These are phyloP conservation scores for Netelia inedita DNA, from an alignment of 2,888 invertebrate genomes.

Conservation along the genomic window DNA sequence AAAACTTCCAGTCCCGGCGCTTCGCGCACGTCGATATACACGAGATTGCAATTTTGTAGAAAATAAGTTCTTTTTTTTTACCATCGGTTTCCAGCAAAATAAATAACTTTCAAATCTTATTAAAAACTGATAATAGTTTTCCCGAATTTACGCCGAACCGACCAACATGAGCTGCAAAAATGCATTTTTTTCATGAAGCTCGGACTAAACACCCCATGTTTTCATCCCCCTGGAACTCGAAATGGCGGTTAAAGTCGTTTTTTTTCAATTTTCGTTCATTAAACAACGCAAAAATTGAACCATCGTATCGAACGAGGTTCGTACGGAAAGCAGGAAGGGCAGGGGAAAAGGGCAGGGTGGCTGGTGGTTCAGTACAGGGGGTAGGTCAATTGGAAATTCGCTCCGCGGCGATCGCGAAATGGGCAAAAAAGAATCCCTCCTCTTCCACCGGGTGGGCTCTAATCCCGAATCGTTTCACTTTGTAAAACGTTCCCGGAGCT, in stretches of 20 bases:
- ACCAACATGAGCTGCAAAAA: neutral
- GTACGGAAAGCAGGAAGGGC: neutral
- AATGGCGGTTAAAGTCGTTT: neutral
- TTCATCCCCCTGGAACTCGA: neutral
- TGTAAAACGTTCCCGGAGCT: conserved; percentile 63
- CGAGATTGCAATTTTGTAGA: too few relatives aligned
- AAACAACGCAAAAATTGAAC: conserved; percentile 16
- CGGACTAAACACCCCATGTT: neutral
- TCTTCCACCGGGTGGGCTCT: conserved; percentile 35
- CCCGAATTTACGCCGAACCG: too few relatives aligned
- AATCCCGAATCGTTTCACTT: conserved; percentile 70
- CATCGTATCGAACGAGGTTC: conserved; percentile 12
- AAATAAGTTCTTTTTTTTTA: too few relatives aligned
- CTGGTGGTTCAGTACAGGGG: neutral
- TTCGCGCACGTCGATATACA: neutral
- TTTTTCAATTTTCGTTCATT: conserved; percentile 8
- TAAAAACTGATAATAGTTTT: too few relatives aligned
- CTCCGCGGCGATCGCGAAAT: conserved; percentile 38
- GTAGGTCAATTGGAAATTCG: conserved; percentile 58
- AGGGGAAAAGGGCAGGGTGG: neutral
- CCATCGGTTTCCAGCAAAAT: too few relatives aligned
- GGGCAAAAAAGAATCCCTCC: conserved; percentile 25
- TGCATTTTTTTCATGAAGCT: neutral
- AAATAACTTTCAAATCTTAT: too few relatives aligned
- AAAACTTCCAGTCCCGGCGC: neutral